Evolutionary conservation across 2,113 vertebrate genomes (phyloP), one percentile per base, ranked within the genome.

Genomic region (Amazona vittata): DNA sequence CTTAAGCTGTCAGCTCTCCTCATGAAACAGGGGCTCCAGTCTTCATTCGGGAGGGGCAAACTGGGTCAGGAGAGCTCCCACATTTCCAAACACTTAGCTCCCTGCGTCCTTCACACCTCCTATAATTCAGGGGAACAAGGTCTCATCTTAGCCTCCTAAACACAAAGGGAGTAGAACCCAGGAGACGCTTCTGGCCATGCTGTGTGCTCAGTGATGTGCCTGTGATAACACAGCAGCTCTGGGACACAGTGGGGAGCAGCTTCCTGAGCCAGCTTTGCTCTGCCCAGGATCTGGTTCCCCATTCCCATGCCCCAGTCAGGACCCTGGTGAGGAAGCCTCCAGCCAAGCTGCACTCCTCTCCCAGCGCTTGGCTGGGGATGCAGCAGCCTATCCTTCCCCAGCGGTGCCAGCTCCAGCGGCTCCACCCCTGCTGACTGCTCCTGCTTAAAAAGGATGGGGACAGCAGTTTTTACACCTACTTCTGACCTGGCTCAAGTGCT

Each of bases 351-450:
- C 20, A 37, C 11, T 74, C 25, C 20, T 69, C 28, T 80, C 35
- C 16, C 10, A 25, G 26, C 0, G 2, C 11, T 14, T 4, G 2
- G 11, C 17, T 80, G 1, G 0, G 35, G 0, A 0, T 0, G 0
- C 2, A 1, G 9, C 9, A 28, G 20, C 26, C 13, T 70, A 29
- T n/a, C 19, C 37, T 67, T 89, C 53, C 47, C 44, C 35, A 55
- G 62, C 0, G 0, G 31, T 33, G 33, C 26, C 3, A 1, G 29
- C 19, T 3, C 14, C 43, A 71, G 15, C 15, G 17, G 15, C 7
- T 59, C 37, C 55, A 17, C 53, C 28, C 39, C 8, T 37, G 11
- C 20, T 70, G 55, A 10, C 60, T 28, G 6, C 28, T 86, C 49
- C 49, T 57, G n/a, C 41, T 49, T 89, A 31, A 21, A 80, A 68